Percentiles rank a stretch among this genome's conserved stretches.
phyloP scores from a whole-genome alignment of 37 sponge, comb jelly and placozoan species.

The Hexactinellida sp. region DNA sequence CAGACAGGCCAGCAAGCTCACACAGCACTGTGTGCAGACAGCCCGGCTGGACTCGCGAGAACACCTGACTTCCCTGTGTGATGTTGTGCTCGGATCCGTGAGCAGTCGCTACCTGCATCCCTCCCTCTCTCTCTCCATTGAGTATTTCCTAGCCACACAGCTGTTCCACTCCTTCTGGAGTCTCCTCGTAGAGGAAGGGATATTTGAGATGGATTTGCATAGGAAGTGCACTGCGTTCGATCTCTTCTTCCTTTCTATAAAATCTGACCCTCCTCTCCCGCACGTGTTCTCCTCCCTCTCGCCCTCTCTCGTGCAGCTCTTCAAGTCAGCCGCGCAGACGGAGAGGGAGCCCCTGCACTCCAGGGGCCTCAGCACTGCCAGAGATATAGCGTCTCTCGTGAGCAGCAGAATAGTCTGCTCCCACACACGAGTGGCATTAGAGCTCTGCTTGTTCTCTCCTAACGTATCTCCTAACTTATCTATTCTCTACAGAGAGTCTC shows the following conservation, averaged over 20 bases:
- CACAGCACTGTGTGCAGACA: neutral
- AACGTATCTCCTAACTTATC: neutral
- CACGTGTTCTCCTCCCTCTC: neutral
- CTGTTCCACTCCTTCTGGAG: conserved; percentile 7
- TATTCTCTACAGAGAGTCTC: neutral
- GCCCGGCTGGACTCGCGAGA: neutral
- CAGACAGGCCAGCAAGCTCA: neutral
- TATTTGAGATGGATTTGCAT: neutral
- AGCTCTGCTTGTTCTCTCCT: neutral
- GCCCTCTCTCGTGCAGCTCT: neutral
- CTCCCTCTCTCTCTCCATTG: neutral
- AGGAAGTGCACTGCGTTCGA: neutral
- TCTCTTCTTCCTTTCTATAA: neutral
- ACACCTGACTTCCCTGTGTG: neutral
- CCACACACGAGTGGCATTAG: neutral
- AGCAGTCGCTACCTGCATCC: neutral
- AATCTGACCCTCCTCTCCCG: neutral
- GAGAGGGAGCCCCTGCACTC: neutral
- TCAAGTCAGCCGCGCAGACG: neutral
- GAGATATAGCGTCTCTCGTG: neutral
- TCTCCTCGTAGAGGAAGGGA: neutral
- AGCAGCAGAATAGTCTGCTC: neutral
- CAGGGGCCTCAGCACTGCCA: neutral
- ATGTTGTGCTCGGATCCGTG: neutral
- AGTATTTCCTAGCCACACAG: neutral